phyloP scores from a whole-genome alignment of 2,797 vertebrate species.

The Sebastes minor region DNA sequence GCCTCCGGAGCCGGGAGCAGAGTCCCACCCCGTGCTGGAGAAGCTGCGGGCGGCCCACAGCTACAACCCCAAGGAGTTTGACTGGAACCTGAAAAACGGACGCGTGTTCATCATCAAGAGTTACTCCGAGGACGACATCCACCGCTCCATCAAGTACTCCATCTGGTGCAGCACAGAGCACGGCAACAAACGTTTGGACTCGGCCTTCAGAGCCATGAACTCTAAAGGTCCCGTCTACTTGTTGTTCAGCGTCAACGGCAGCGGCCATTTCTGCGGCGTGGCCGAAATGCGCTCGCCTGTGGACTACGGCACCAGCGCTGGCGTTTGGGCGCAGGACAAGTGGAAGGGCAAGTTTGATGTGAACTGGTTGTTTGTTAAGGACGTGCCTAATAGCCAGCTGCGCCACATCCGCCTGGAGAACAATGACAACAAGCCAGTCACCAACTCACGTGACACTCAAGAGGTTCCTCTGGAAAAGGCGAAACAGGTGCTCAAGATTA shows the following conservation, averaged over 20 bases:
- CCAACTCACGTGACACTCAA: constrained; percentile 98
- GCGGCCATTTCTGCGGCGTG: constrained; percentile 97
- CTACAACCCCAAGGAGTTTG: constrained; percentile 98
- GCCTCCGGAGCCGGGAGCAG: constrained; percentile 64
- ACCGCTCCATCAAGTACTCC: constrained; percentile 98
- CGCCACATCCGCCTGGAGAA: constrained; percentile 99
- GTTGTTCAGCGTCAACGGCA: constrained; percentile 98
- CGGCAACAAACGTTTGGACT: constrained; percentile 96
- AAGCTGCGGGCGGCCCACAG: constrained; percentile 95
- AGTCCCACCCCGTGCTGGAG: constrained; percentile 94
- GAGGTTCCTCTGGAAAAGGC: constrained; percentile 99
- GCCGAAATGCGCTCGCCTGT: constrained; percentile 98
- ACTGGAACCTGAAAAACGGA: constrained; percentile 95
- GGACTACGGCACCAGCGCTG: constrained; percentile 97
- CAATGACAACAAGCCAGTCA: constrained; percentile 99
- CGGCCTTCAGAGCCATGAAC: constrained; percentile 90
- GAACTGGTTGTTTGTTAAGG: constrained; percentile 99
- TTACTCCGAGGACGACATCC: constrained; percentile 98
- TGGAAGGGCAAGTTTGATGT: constrained; percentile 99
- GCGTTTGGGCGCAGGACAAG: constrained; percentile 99
- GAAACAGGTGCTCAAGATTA: constrained; percentile 97
- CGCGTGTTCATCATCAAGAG: constrained; percentile 99
- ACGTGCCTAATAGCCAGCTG: constrained; percentile 97
- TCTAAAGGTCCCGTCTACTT: constrained; percentile 94
- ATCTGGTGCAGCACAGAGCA: constrained; percentile 99